These are phyloP conservation scores for Gryllus bimaculatus DNA, from an alignment of 1,140 invertebrate species.

Conservation along the genomic window DNA sequence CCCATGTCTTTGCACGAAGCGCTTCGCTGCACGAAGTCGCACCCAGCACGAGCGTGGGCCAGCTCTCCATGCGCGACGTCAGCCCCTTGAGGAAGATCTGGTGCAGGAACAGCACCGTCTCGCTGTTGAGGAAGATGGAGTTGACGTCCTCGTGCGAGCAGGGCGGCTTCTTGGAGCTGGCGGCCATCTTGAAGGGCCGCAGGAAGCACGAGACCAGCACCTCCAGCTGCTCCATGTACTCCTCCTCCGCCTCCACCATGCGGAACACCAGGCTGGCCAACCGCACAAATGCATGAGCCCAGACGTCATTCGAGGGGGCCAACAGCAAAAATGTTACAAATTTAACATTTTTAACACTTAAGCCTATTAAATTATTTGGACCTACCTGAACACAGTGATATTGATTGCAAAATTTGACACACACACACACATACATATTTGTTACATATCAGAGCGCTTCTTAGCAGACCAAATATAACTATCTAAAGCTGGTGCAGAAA, in stretches of 20 bases:
- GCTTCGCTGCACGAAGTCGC: no score
- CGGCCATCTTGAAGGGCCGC: constrained; percentile 88
- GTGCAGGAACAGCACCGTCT: constrained; percentile 88
- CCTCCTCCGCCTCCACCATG: constrained; percentile 85
- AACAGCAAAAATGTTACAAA: no score
- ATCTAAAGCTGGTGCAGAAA: no score
- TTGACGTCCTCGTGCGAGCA: constrained; percentile 91
- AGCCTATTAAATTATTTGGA: no score
- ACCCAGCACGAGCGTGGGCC: constrained; percentile 85
- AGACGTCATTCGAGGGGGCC: background rate
- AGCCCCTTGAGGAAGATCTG: constrained; percentile 93
- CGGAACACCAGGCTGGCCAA: constrained; percentile 84
- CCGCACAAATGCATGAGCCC: constrained; percentile 19
- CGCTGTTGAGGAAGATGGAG: constrained; percentile 90
- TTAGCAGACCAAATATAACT: no score
- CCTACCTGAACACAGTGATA: no score
- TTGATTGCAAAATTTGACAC: no score
- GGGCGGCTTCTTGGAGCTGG: constrained; percentile 85
- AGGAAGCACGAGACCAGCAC: constrained; percentile 86
- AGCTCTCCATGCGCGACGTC: constrained; percentile 82
- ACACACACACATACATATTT: no score
- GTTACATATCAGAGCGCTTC: no score
- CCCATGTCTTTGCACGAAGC: no score
- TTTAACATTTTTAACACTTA: no score
- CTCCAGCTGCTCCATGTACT: constrained; percentile 87